These are phyloP conservation scores for Hyposmocoma kahamanoa DNA, from an alignment of 1,140 invertebrate species.

Conservation along the genomic window DNA sequence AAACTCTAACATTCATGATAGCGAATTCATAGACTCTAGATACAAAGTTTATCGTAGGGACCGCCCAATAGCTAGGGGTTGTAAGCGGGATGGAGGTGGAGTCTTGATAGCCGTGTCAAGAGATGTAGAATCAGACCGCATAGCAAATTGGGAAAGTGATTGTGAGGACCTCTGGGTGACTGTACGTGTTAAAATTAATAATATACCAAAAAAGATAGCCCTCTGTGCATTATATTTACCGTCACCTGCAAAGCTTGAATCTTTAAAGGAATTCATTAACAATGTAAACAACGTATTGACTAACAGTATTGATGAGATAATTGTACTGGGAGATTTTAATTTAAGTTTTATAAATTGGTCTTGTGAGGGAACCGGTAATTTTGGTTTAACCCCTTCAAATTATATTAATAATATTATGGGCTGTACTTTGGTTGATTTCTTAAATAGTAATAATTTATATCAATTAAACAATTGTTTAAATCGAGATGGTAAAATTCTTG, in stretches of 20 bases:
- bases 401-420: not conserved
- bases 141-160: no score
- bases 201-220: not conserved
- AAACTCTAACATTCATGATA: not conserved
- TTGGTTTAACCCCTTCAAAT: not conserved
- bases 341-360: no score
- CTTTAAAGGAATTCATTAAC: no score
- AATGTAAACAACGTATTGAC: not conserved
- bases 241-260: no score
- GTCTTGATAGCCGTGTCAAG: not conserved
- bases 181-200: not conserved
- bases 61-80: not conserved
- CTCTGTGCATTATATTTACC: not conserved
- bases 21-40: not conserved
- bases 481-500: not conserved
- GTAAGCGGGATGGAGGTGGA: not conserved
- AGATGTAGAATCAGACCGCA: not conserved
- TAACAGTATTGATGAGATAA: not conserved
- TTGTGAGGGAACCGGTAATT: not conserved
- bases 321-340: no score
- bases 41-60: constrained; percentile 5
- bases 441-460: not conserved
- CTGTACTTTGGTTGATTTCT: no score
- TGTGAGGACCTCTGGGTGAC: not conserved
- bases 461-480: not conserved